Conservation (phyloP, 1,140 invertebrate species). For the Macrobrachium rosenbergii region DNA sequence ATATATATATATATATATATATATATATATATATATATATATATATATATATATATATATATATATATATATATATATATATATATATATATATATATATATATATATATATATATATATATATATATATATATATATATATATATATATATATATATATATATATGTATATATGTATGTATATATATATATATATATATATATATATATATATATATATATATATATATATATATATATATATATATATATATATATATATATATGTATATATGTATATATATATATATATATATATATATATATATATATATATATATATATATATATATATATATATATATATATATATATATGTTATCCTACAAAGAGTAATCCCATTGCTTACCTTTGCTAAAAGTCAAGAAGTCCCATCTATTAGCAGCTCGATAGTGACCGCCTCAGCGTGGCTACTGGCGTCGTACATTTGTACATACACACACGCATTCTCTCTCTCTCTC, state of each 20-base stretch:
- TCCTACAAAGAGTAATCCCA: too few species aligned
- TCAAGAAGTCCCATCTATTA: too few species aligned
- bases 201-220: slow-evolving; percentile 15
- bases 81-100: slow-evolving; percentile 3
- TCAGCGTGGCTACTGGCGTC: too few species aligned
- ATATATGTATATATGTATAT: background rate
- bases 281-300: background rate
- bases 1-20: slow-evolving; percentile 23
- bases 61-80: background rate
- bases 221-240: background rate
- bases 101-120: background rate
- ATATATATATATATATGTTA: background rate
- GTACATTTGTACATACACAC: too few species aligned
- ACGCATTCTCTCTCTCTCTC: too few species aligned
- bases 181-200: slow-evolving; percentile 12
- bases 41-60: background rate
- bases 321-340: slow-evolving; percentile 5
- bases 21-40: slow-evolving; percentile 9
- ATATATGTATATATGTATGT: background rate
- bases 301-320: background rate
- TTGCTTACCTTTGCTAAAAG: too few species aligned
- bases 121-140: background rate
- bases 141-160: slow-evolving; percentile 18
- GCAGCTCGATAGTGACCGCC: too few species aligned
- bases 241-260: background rate